These are phyloP conservation scores for Tetragnatha montana DNA, from an alignment of 2,888 invertebrate species.

Conservation along the genomic window DNA sequence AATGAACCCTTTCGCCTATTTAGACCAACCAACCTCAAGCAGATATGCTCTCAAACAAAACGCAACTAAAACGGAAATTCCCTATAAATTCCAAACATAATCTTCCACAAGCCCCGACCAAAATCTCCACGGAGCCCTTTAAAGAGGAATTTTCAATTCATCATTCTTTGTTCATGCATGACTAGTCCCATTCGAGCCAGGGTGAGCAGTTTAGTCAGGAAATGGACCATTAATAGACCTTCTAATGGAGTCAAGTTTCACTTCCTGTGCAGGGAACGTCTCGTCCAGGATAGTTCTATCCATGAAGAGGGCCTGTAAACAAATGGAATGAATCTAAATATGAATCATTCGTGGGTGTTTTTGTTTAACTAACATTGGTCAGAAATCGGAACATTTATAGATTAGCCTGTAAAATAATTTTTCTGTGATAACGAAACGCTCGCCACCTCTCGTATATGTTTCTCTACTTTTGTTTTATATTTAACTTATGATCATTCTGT, in stretches of 20 bases:
- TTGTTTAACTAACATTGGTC: too few species aligned
- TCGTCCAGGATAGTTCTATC: neutral
- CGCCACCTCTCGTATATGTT: too few species aligned
- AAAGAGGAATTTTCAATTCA: neutral
- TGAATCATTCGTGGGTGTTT: neutral
- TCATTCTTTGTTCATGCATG: neutral
- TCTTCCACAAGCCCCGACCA: neutral
- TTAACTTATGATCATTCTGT: too few species aligned
- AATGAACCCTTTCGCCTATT: too few species aligned
- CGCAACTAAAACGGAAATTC: neutral
- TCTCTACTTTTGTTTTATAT: too few species aligned
- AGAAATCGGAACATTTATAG: too few species aligned
- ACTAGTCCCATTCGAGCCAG: neutral
- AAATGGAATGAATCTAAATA: neutral
- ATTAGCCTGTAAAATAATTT: too few species aligned
- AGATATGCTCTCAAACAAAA: too few species aligned
- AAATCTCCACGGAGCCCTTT: neutral
- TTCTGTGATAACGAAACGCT: too few species aligned
- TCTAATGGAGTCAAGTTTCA: slow-evolving; percentile 32
- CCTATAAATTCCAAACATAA: neutral
- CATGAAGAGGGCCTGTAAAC: neutral
- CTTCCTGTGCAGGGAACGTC: slow-evolving; percentile 15
- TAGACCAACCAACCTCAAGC: too few species aligned
- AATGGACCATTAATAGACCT: slow-evolving; percentile 20
- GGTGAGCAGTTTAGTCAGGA: neutral